These are phyloP conservation scores for Rattus norvegicus DNA, from an alignment of 2,113 vertebrate species.

Conservation along the genomic window DNA sequence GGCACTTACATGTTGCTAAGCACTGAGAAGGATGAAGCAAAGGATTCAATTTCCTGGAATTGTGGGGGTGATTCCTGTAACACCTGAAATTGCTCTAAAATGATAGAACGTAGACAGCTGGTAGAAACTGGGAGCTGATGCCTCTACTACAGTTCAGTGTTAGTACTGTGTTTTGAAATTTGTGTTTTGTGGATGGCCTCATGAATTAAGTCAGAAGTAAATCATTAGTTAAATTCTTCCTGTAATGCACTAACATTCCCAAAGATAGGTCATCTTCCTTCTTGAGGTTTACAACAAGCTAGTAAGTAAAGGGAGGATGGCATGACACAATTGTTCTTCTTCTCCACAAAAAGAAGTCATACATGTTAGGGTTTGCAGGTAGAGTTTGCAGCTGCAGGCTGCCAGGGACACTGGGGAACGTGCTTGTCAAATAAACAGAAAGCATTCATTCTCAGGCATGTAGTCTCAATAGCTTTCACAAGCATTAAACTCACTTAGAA, in stretches of 20 bases:
- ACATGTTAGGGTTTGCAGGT: neutral
- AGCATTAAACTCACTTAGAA: slow-evolving; percentile 76
- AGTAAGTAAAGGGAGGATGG: neutral
- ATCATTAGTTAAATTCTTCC: neutral
- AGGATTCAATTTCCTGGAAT: slow-evolving; percentile 45
- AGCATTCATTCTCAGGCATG: slow-evolving; percentile 31
- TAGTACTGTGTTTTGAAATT: neutral
- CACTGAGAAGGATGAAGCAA: neutral
- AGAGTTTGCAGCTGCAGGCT: neutral
- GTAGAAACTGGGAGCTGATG: neutral
- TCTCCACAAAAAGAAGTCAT: neutral
- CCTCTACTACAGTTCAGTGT: neutral
- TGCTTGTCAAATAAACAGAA: slow-evolving; percentile 66
- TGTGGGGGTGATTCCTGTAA: neutral
- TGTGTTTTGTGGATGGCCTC: neutral
- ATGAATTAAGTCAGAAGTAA: slow-evolving; percentile 15
- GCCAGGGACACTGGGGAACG: neutral
- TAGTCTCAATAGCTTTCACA: slow-evolving; percentile 60
- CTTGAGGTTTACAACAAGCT: slow-evolving; percentile 1
- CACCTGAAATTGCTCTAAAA: neutral
- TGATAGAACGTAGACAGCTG: neutral
- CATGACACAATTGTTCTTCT: neutral
- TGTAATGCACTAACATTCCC: neutral
- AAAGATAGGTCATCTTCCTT: neutral
- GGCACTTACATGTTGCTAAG: slow-evolving; percentile 22